Base-by-base conservation (phyloP, 2,888 invertebrate genomes). In the Micoletzkya japonica region DNA sequence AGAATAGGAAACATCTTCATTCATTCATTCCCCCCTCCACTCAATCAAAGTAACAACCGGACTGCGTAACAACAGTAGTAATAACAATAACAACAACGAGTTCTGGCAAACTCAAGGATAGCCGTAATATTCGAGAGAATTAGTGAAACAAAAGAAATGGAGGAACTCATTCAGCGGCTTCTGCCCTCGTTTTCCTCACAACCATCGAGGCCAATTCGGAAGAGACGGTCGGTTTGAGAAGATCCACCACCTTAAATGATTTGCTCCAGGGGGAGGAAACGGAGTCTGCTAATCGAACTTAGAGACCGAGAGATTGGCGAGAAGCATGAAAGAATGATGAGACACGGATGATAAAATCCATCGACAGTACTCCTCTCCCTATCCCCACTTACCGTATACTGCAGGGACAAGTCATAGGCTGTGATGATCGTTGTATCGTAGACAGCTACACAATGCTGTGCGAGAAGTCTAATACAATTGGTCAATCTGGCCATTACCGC, bases 381-480 rank as follows among this genome's bases (percentile, higher is more conserved):
- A n/a, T n/a, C 58, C 32, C 34, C 7, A 32, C 49, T 28, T 30
- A 92, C 91, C 73, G 88, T 86, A 85, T 93, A 94, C 85, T 92
- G 92, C 52, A 90, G 86, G 6, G 95, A 95, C 84, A 92, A 93
- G 79, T 95, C 93, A 86, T 91, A 96, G 0, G 95, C 93, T 14
- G 87, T 85, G 78, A 92, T 90, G 59, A 96, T 92, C 82, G 93
- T 94, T 0, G 94, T 94, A 85, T 96, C 95, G 81, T 91, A 95
- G 2, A 98, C 87, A 89, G 93, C 91, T 88, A 96, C 91, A 85
- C 92, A 92, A 76, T 93, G 92, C 32, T 92, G 90, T 0, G 93
- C 91, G 69, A 98, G 87, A 0, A 93, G 92, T 59, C 92, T 87
- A 74, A 98, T 91, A 85, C 95, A 95, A 87, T 96, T 96, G 70